Evolutionary conservation across 2,888 invertebrate species (phyloP), one percentile per base, ranked within the genome.

Genomic region (Pheosia tremula): DNA sequence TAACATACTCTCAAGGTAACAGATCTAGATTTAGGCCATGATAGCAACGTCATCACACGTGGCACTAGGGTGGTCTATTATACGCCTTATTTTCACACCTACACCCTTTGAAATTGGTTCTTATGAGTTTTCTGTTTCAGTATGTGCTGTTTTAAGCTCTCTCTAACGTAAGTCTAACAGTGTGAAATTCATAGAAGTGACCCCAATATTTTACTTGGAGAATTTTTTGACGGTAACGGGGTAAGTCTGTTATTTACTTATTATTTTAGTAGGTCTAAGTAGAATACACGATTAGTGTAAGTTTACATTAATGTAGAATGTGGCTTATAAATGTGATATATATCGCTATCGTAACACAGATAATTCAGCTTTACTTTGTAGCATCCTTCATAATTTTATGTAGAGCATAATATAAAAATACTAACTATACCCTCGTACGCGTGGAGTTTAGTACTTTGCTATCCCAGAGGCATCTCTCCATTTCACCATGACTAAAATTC

Each of bases 41-140:
- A 91, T 91, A 91, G 78, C 81, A 72, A 77, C 80, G 84, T 90
- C 91, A 90, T 91, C 90, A 87, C 86, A 88, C 86, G 82, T 81
- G 75, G 75, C 74, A 78, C 74, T 76, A 78, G 80, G 79, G 80
- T 82, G 79, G 75, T 83, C 83, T 84, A 85, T 86, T 86, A 85
- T 82, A 77, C 81, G 82, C 75, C 82, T 83, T 84, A 88, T 90
- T 90, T 92, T 91, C 87, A 87, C 90, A 87, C 89, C 89, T 74
- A 77, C 80, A 72, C 82, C 83, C 83, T 88, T 87, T 90, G 86
- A 89, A 83, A 86, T 81, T 80, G 79, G 75, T 80, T 83, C 78
- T 81, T 82, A 84, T 85, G 77, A 77, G 79, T 81, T 82, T 84
- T 75, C 73, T 70, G 72, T 73, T 78, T 66, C 59, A 69, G 60